Base-by-base conservation (phyloP, 2,113 vertebrate species). In the Pangasianodon gigas region DNA sequence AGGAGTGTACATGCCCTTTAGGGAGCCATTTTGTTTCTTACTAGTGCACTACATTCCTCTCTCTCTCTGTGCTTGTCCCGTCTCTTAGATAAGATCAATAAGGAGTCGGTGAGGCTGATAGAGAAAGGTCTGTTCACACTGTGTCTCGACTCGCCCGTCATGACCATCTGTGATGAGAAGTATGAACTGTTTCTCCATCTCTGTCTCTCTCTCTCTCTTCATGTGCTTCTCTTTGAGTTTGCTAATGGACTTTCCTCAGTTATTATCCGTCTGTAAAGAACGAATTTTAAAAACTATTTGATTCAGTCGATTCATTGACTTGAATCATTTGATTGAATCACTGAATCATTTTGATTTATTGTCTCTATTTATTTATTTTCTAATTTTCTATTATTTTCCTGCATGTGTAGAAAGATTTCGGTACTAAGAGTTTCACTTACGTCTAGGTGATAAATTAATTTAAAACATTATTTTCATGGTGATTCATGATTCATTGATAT, bases 111-210 rank as follows among this genome's bases (percentile, higher is more conserved):
- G 83, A 93, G 93, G 84, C 90, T 94, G 88, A 97, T 97, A 7
- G 97, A 97, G 94, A 95, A 93, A 6, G 96, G 96, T 13, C 94
- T 97, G 86, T 97, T 97, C 93, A 96, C 94, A 0, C 56, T 97
- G 92, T 97, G 97, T 75, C 93, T 97, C 93, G 97, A 97, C 87
- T 96, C 97, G 9, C 96, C 97, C 0, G 96, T 97, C 86, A 96
- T 97, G 95, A 95, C 96, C 92, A 96, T 96, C 90, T 97, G 96
- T 0, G 97, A 97, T 92, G 96, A 96, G 37, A 96, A 95, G 96
- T 96, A 96, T 69, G 89, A 89, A 67, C 48, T 48, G 3, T 51
- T 13, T 14, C 10, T 18, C 26, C 6, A 6, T 54, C 29, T 48
- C 29, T 54, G 6, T 11, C 44, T 56, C 19, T 58, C 3, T 41